Evolutionary conservation across 2,113 vertebrate genomes (phyloP), one percentile per base, ranked within the genome.

Genomic region (Benitochromis conjunctus): DNA sequence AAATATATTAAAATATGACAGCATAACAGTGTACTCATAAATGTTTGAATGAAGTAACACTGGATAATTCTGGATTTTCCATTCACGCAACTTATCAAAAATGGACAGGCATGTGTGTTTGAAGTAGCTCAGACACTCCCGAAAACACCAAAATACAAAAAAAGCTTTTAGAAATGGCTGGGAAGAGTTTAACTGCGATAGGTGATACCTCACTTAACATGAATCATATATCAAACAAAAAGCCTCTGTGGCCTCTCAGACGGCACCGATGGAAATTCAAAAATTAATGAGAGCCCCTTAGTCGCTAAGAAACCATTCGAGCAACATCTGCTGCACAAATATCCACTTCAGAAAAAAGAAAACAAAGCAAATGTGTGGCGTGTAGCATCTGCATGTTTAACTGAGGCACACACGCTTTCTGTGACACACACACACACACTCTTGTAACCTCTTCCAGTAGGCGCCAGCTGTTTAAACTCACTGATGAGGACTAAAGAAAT

Each of bases 171-270:
- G 74, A 87, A 89, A 85, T 36, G 34, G 4, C 21, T 34, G 46
- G 34, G 54, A 82, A 4, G 18, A 58, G 48, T 81, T 87, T 21
- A 77, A 82, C 69, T 48, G 79, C 85, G 79, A 80, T 78, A 84
- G 83, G 71, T 90, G 81, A 91, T 80, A 87, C 91, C 83, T 89
- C 82, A 84, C 87, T 91, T 85, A 87, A 86, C 89, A 91, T 89
- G 69, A 94, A 91, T 91, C 84, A 89, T 88, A 86, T 77, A 93
- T 93, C 74, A 89, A 86, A 90, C 88, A 92, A 92, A 93, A 90
- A 85, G 80, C 88, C 86, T 91, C 36, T 26, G 58, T 86, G 85
- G 85, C 89, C 57, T 85, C 87, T 60, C 34, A 14, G 34, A 86
- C 55, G 13, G 81, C 60, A 79, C 38, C 78, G 9, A 81, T 80